These are phyloP conservation scores for Petrocephalus zakoni DNA, from an alignment of 2,113 vertebrate genomes.

Conservation along the genomic window DNA sequence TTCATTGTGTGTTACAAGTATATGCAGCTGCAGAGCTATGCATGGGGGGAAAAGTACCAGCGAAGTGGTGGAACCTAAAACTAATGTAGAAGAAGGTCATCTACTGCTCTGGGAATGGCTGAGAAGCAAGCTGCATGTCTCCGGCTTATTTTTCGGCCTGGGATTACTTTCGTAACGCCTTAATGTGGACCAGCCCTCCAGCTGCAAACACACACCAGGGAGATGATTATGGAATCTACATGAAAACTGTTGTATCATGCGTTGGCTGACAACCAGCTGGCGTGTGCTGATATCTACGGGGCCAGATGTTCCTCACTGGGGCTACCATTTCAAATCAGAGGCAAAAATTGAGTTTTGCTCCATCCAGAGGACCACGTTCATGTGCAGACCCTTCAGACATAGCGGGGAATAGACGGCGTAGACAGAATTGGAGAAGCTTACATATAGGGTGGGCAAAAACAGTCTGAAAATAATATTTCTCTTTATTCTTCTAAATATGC, in stretches of 20 bases:
- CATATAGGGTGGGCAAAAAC: background rate
- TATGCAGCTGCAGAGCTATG: background rate
- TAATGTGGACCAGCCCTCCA: background rate
- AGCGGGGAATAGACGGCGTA: background rate
- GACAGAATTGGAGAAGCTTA: background rate
- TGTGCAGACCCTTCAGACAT: background rate
- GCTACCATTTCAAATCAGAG: background rate
- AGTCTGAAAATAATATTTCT: background rate
- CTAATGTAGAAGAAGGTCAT: background rate
- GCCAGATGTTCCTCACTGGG: conserved; percentile 36
- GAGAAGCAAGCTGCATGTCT: background rate
- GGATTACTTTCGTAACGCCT: background rate
- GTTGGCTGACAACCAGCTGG: background rate
- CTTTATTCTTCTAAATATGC: background rate
- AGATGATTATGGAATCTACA: background rate
- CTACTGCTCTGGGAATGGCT: background rate
- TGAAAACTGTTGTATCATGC: background rate
- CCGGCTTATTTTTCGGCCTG: background rate
- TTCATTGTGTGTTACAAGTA: background rate
- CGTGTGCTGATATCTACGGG: conserved; percentile 23
- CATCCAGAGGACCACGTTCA: background rate
- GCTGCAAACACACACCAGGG: background rate
- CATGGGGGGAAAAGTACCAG: background rate
- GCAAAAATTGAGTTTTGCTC: background rate
- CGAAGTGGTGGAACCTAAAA: background rate